Base-by-base conservation (phyloP, 2,797 vertebrate genomes). In the Mastacembelus armatus region DNA sequence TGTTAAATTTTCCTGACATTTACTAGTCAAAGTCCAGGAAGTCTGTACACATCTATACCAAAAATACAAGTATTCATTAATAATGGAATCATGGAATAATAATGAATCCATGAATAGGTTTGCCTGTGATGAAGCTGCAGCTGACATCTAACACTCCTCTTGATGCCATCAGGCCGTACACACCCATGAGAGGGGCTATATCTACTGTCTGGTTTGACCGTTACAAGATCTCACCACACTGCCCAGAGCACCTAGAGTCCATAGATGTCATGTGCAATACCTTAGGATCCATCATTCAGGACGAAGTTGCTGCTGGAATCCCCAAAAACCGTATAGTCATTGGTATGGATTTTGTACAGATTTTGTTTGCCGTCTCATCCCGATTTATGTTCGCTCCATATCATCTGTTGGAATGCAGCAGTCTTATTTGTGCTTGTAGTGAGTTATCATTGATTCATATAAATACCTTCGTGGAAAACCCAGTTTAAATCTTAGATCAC, bases 141-240 rank as follows among this genome's bases (percentile, higher is more conserved):
- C n/a, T 40, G 30, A 65, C 32, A 49, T 9, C 7, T 78, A 12
- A 59, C 45, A 9, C 21, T 40, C 44, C 16, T 73, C 63, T 57
- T 52, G n/a, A n/a, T 57, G 7, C 22, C 33, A 14, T 52, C 59
- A 97, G 96, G 70, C 94, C 95, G 0, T 97, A 96, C 70, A 96
- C 95, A 48, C 95, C 95, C 1, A 89, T 95, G 93, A 88, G 85
- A 65, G 95, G 95, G 70, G 85, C 88, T 22, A 48, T 85, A 72
- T 96, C 95, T 63, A 94, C 89, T 7, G 95, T 96, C 45, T 97
- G 96, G 96, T 97, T 97, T 88, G 95, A 97, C 86, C 93, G 95
- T 19, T 72, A 91, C 54, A 95, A 95, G 90, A 95, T 98, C 80
- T 94, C 92, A 9, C 86, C 69, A 15, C 90, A 96, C 38, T 93